Evolutionary conservation across 2,113 vertebrate species (phyloP).

Genomic region (Erythrolamprus reginae): DNA sequence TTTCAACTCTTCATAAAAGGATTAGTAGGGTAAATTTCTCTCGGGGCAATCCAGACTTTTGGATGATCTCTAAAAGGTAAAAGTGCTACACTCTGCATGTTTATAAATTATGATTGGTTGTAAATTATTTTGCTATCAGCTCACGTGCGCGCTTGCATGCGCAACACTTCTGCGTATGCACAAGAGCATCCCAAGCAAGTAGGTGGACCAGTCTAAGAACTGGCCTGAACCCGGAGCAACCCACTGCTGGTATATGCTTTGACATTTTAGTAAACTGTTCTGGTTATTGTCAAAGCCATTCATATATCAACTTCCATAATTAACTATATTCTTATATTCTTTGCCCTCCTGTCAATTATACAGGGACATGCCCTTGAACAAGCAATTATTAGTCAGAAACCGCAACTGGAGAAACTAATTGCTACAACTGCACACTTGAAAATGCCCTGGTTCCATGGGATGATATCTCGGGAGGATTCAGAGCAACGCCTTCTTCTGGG

Average conservation of each 20-base stretch:
- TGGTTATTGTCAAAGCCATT: background rate
- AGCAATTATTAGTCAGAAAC: slow-evolving; percentile 96
- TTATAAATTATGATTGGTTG: background rate
- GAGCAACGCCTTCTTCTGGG: slow-evolving; percentile 80
- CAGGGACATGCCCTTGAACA: slow-evolving; percentile 91
- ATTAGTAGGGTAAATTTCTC: background rate
- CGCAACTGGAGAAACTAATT: slow-evolving; percentile 92
- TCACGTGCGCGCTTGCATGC: no score
- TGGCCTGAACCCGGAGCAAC: no score
- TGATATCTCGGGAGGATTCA: slow-evolving; percentile 81
- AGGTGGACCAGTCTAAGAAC: no score
- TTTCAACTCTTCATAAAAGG: background rate
- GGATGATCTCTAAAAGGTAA: background rate
- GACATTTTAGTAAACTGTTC: background rate
- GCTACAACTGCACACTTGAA: slow-evolving; percentile 91
- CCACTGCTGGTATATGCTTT: background rate
- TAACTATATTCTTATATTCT: background rate
- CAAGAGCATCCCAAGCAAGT: no score
- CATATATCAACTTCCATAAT: background rate
- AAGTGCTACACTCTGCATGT: background rate
- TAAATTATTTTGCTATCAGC: no score
- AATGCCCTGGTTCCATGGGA: slow-evolving; percentile 96
- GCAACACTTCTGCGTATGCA: no score
- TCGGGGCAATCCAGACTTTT: background rate
- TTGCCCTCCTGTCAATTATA: background rate